Percentiles rank a stretch among this genome's conserved stretches.
Conservation (phyloP, 23 tunicate genomes). For the Botrylloides violaceus region DNA sequence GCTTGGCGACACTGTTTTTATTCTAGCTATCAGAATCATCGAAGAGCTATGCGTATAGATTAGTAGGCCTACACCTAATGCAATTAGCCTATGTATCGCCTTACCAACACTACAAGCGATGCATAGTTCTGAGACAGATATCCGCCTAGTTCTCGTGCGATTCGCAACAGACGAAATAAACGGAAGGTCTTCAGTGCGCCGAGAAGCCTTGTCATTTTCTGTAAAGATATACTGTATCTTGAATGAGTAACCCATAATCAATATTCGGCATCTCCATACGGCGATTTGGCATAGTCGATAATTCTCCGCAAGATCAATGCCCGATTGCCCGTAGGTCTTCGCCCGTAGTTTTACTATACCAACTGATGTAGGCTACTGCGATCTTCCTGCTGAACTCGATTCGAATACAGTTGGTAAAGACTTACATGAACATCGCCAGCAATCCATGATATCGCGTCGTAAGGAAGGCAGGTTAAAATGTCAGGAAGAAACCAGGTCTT, state of each 20-base stretch:
- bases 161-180: slow-evolving; percentile 53
- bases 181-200: slow-evolving; percentile 53
- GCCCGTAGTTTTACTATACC: too few relatives aligned
- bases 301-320: too few relatives aligned
- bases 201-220: slow-evolving; percentile 41
- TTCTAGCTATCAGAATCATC: too few relatives aligned
- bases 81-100: background rate
- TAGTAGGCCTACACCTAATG: background rate
- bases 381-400: too few relatives aligned
- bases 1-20: too few relatives aligned
- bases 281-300: too few relatives aligned
- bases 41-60: background rate
- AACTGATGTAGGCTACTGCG: too few relatives aligned
- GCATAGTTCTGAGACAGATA: slow-evolving; percentile 65
- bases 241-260: too few relatives aligned
- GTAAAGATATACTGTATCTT: too few relatives aligned
- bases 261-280: too few relatives aligned
- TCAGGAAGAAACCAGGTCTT: slow-evolving; percentile 66
- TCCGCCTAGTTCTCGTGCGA: slow-evolving; percentile 59
- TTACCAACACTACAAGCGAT: slow-evolving; percentile 55
- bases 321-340: too few relatives aligned
- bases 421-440: slow-evolving; percentile 30
- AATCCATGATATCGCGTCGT: slow-evolving; percentile 41
- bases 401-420: too few relatives aligned
- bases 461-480: slow-evolving; percentile 55